Percentiles rank a stretch among this genome's conserved stretches.
Conservation (phyloP, 1,140 invertebrate genomes). For the Rhagoletis zephyria region DNA sequence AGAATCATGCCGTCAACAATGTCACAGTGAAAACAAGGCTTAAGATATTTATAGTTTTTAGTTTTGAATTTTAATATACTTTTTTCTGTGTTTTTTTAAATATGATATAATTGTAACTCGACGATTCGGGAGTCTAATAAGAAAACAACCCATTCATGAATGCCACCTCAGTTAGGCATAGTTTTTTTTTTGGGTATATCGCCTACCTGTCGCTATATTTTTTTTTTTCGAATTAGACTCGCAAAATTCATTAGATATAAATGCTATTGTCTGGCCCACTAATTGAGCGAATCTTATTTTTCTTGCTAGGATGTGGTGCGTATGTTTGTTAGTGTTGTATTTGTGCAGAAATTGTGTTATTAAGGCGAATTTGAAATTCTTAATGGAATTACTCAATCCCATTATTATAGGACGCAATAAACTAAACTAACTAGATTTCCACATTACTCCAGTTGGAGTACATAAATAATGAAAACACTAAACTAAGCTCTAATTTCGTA, state of each 20-base stretch:
- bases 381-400: background rate
- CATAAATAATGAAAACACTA: background rate
- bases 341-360: background rate
- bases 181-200: background rate
- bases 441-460: background rate
- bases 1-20: too few species aligned
- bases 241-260: slow-evolving; percentile 64
- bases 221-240: slow-evolving; percentile 71
- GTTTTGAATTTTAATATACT: too few species aligned
- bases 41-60: too few species aligned
- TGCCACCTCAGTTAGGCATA: too few species aligned
- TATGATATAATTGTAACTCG: slow-evolving; percentile 43
- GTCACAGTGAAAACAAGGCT: too few species aligned
- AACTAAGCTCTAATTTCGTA: background rate
- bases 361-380: slow-evolving; percentile 9
- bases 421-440: slow-evolving; percentile 49
- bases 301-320: background rate
- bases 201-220: background rate
- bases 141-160: slow-evolving; percentile 60
- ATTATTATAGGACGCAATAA: slow-evolving; percentile 7
- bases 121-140: slow-evolving; percentile 73
- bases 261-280: slow-evolving; percentile 18
- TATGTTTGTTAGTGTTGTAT: background rate
- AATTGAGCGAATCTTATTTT: background rate
- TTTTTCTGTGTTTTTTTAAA: too few species aligned